Percentiles rank a stretch among this genome's conserved stretches.
phyloP scores from a whole-genome alignment of 1,140 invertebrate genomes.

The Galendromus occidentalis region DNA sequence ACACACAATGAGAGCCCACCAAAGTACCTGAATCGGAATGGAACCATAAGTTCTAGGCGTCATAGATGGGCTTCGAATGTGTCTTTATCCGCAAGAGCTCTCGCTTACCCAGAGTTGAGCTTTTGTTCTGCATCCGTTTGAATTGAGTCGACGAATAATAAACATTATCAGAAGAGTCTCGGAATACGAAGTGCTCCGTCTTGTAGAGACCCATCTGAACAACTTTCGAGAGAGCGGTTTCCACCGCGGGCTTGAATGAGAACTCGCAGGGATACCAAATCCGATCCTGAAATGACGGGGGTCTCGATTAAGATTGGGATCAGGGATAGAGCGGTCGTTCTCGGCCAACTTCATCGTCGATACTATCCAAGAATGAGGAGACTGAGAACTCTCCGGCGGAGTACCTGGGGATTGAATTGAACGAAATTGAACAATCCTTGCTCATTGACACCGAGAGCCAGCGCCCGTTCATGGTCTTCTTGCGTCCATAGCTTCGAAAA shows the following conservation, averaged over 20 bases:
- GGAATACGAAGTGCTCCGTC: not conserved
- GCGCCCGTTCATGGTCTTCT: not conserved
- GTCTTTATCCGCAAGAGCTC: no score
- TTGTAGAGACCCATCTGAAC: slow-evolving; percentile 1
- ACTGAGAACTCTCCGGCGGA: no score
- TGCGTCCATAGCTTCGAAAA: not conserved
- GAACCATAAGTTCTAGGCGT: no score
- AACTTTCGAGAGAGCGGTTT: not conserved
- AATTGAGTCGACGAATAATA: not conserved
- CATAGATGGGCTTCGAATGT: no score
- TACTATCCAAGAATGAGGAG: no score
- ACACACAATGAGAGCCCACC: not conserved
- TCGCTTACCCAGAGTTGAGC: no score
- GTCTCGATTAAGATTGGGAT: no score
- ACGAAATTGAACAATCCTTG: not conserved
- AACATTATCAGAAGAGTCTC: not conserved
- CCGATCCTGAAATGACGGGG: not conserved
- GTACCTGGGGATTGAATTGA: not conserved
- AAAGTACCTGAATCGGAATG: not conserved
- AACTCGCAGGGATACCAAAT: not conserved
- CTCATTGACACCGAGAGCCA: not conserved
- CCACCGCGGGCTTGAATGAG: not conserved
- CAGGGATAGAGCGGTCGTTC: no score
- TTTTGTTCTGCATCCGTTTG: not conserved
- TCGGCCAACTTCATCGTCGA: no score